Evolutionary conservation across 2,888 invertebrate species (phyloP), one percentile per base, ranked within the genome.

Genomic region (Amphimallon solstitiale): DNA sequence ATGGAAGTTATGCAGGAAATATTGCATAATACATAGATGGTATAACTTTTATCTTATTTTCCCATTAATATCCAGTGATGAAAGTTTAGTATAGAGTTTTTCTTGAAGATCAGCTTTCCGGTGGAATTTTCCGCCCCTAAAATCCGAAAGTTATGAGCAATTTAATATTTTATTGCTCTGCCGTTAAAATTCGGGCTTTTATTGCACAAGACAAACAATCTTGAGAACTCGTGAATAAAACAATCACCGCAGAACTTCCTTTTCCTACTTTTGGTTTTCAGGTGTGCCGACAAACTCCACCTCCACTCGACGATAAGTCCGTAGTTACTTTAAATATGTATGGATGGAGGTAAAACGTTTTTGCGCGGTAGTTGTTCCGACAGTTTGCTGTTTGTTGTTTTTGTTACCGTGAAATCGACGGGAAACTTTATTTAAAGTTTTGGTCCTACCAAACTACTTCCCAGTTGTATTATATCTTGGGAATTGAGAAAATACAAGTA

Each of bases 281-380:
- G 49, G 49, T 51, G 49, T 51, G 34, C 34, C 48, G 21, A 48
- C 48, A 23, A 48, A 48, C 34, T 35, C 49, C 34, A 14, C 12
- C 14, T 34, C n/a, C 49, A 34, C 34, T 51, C 34, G 14, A 34
- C 49, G 49, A 34, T 51, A 51, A 51, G 49, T 51, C 10, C 15
- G 49, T 51, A 51, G 49, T 51, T 35, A 34, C 49, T 51, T 51
- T 35, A 51, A 51, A 51, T 51, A 34, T 51, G 49, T 34, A 51
- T 51, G 15, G 29, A 29, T 51, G 49, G 14, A 15, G 29, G 29
- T 14, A 29, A 12, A 49, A 15, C 29, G 29, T n/a, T 29, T 29
- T 29, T 49, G 12, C 15, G 49, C 7, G 29, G 2, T 29, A 29
- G 29, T 29, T 29, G 29, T 29, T 29, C 29, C 29, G 6, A 29